phyloP scores from a whole-genome alignment of 2,888 invertebrate genomes.

The Machimus atricapillus region DNA sequence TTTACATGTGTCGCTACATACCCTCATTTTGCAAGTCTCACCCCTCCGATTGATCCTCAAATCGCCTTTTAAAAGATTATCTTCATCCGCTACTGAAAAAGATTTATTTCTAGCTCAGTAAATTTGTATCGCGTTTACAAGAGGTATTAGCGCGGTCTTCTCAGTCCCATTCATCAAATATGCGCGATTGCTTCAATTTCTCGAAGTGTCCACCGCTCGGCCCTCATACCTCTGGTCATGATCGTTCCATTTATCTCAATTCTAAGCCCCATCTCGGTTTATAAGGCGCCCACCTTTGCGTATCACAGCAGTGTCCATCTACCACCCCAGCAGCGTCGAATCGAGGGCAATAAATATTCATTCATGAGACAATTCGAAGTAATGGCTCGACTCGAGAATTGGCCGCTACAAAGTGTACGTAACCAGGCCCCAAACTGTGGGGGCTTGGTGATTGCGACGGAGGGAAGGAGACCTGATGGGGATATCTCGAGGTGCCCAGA shows the following conservation, averaged over 20 bases:
- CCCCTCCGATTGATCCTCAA: not conserved
- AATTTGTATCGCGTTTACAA: not conserved
- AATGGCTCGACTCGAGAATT: not conserved
- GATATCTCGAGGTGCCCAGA: slow-evolving; percentile 30
- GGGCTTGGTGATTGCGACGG: not conserved
- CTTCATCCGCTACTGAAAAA: not conserved
- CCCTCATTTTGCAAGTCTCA: not conserved
- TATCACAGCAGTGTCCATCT: not conserved
- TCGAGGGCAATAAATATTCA: slow-evolving; percentile 30
- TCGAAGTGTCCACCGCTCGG: not conserved
- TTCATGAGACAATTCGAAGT: slow-evolving; percentile 13
- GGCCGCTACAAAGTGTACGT: not conserved
- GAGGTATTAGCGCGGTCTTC: not conserved
- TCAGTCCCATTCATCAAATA: not conserved
- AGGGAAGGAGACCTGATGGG: not conserved
- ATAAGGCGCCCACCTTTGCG: slow-evolving; percentile 25
- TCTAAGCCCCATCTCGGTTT: not conserved
- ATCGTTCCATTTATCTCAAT: slow-evolving; percentile 9
- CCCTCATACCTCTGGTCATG: not conserved
- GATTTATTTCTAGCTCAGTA: not conserved
- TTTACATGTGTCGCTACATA: not conserved
- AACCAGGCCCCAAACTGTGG: not conserved
- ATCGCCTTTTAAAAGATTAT: not conserved
- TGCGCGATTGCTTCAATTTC: not conserved
- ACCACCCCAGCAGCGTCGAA: slow-evolving; percentile 5